Percentiles rank a stretch among this genome's conserved stretches.
Conservation (phyloP, 2,888 invertebrate species). For the Agriopis leucophaearia region DNA sequence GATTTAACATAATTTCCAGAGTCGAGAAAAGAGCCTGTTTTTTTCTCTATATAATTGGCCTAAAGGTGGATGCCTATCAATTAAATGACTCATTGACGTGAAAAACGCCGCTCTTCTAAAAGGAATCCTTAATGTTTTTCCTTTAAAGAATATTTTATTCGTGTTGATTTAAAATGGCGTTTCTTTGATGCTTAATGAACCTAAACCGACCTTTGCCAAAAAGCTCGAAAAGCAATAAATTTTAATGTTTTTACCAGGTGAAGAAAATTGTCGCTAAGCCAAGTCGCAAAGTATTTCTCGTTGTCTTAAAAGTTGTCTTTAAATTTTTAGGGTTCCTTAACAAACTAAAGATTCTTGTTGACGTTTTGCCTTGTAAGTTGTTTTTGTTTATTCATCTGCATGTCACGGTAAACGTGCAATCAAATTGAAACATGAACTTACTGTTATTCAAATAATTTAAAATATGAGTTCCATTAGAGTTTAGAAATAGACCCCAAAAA, state of each 20-base stretch:
- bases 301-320: background rate
- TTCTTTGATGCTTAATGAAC: constrained; percentile 39
- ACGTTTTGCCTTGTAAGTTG: too few species aligned
- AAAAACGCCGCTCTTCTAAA: constrained; percentile 48
- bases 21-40: constrained; percentile 36
- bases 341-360: too few species aligned
- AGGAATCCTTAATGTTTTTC: constrained; percentile 47
- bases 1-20: constrained; percentile 39
- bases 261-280: background rate
- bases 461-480: too few species aligned
- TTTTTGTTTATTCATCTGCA: too few species aligned
- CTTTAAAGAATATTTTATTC: constrained; percentile 42
- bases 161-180: constrained; percentile 45
- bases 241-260: constrained; percentile 3
- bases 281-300: background rate
- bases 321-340: too few species aligned
- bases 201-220: constrained; percentile 30
- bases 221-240: constrained; percentile 13
- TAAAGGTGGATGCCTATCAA: constrained; percentile 58
- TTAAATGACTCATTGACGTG: constrained; percentile 62
- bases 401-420: too few species aligned
- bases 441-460: too few species aligned
- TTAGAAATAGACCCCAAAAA: background rate
- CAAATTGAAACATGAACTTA: too few species aligned
- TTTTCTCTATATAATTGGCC: constrained; percentile 45